Base-by-base conservation (phyloP, 2,797 vertebrate genomes). In the Sarcoramphus papa region DNA sequence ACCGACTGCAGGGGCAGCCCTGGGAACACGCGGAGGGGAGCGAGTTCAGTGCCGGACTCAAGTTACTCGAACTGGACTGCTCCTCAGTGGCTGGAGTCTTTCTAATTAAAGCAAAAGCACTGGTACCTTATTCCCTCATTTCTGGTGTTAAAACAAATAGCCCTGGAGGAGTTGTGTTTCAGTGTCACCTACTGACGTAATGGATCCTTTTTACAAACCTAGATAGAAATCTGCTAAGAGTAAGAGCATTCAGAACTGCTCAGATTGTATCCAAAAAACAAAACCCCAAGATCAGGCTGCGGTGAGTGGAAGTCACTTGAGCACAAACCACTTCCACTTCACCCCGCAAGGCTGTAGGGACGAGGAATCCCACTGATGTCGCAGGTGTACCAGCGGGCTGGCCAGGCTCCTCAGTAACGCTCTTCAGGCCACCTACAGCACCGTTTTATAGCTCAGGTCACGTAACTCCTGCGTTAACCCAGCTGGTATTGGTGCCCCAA, bases 1-100 rank as follows among this genome's bases (percentile, higher is more conserved):
- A 88, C 77, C 57, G 82, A 95, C 96, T 83, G 91, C 91, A 97
- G 96, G 95, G 90, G 12, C 95, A 93, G 93, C 83, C 84, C 83
- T 85, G 88, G 90, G 94, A 94, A 91, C 85, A 74, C 0, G 37
- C 68, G 7, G 79, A 96, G 47, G 87, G 91, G 81, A 87, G 76
- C 5, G 15, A 85, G 95, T 88, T 90, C 54, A 70, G 74, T 45
- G 63, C 70, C 1, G 16, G 80, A 90, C 79, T 96, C 90, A 78
- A 93, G 92, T 96, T 94, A 91, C 93, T 81, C 10, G 10, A 92
- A 86, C 75, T 54, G 82, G 77, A 67, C 74, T 65, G 73, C 65
- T 91, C 87, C 93, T 92, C 12, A 0, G 76, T 64, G 48, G 54
- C 73, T 90, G 62, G 69, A 96, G 75, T 79, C 85, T 37, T 70